Evolutionary conservation across 2,113 vertebrate genomes (phyloP).

Genomic region (Platycercus adscitus): DNA sequence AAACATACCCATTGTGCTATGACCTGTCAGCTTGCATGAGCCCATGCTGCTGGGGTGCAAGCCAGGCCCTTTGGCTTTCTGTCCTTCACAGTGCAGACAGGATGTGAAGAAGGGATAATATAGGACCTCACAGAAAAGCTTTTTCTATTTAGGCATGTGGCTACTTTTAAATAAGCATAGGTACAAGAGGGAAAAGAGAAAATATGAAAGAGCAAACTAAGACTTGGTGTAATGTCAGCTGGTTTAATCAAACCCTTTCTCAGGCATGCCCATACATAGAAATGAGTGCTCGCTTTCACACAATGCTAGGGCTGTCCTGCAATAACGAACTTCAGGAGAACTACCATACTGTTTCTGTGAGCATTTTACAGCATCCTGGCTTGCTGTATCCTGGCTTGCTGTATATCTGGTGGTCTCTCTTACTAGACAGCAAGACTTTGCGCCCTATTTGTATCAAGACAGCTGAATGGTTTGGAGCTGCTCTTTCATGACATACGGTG

Average conservation of each 20-base stretch:
- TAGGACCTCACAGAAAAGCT: background rate
- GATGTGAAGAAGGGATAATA: background rate
- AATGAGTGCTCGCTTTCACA: background rate
- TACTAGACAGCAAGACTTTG: background rate
- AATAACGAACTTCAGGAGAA: background rate
- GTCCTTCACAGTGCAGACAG: background rate
- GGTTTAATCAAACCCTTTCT: background rate
- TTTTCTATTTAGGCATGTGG: background rate
- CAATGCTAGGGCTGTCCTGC: background rate
- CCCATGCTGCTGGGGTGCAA: background rate
- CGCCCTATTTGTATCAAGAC: background rate
- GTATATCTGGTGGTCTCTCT: background rate
- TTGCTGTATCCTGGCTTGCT: background rate
- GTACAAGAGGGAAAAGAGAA: background rate
- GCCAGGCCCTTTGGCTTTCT: background rate
- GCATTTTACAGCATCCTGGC: fast-evolving
- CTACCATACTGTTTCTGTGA: background rate
- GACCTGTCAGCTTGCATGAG: background rate
- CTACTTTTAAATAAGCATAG: background rate
- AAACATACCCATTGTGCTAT: background rate
- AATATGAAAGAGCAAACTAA: background rate
- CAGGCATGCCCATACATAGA: background rate
- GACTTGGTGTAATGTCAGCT: background rate
- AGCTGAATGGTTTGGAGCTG: background rate
- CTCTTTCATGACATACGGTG: fast-evolving